These are phyloP conservation scores for Lepus timidus DNA, from an alignment of 2,113 vertebrate genomes.

Conservation along the genomic window DNA sequence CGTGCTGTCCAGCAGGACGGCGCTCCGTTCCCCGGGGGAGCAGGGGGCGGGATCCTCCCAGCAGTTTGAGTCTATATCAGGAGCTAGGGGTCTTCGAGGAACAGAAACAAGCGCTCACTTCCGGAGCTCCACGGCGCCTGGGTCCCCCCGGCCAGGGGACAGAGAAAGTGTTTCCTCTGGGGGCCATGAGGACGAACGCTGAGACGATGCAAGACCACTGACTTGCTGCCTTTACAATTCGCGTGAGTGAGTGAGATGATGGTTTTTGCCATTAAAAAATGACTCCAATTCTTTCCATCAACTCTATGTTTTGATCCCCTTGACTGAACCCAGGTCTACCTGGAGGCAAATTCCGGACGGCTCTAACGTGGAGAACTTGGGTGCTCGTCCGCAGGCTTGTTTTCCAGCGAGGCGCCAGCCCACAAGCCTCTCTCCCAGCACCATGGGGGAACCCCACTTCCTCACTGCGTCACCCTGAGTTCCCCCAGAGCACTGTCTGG, in stretches of 20 bases:
- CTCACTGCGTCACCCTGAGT: not conserved
- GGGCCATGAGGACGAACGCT: accelerated
- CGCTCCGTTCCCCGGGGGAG: accelerated
- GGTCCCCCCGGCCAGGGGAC: not conserved
- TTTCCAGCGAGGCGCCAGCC: accelerated
- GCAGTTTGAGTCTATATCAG: no score
- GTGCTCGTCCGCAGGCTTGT: not conserved
- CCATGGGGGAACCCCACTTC: accelerated
- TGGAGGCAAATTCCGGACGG: slow-evolving; percentile 17
- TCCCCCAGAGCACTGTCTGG: not conserved
- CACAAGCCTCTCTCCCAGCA: accelerated
- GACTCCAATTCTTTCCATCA: not conserved
- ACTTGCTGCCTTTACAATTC: not conserved
- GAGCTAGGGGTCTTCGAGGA: accelerated
- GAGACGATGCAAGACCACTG: accelerated
- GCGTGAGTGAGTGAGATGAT: not conserved
- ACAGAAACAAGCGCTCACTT: accelerated
- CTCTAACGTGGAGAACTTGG: not conserved
- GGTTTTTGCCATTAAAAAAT: not conserved
- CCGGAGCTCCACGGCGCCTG: no score
- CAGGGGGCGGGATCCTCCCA: no score
- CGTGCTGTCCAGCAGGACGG: not conserved
- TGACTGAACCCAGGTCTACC: slow-evolving; percentile 23
- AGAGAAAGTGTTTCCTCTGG: accelerated
- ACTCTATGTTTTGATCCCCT: not conserved